These are phyloP conservation scores for Amphiura filiformis DNA, from an alignment of 35 echinoderm and acorn worm genomes.

Conservation along the genomic window DNA sequence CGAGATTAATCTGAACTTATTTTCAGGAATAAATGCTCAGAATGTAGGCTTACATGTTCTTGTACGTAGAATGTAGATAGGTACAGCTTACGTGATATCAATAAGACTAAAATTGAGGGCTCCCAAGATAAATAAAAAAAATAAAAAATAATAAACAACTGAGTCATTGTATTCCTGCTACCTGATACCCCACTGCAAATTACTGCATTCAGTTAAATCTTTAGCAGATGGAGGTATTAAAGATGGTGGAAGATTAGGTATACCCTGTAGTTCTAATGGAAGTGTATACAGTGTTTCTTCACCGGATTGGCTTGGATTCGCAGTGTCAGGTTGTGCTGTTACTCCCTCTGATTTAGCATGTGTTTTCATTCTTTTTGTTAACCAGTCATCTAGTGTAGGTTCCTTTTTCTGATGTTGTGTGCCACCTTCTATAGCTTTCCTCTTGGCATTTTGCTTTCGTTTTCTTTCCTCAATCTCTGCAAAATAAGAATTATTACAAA, in stretches of 20 bases:
- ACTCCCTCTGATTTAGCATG: slow-evolving; percentile 24
- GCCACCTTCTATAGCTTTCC: not conserved
- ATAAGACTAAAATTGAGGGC: not conserved
- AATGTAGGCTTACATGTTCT: too few relatives aligned
- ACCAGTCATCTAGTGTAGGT: slow-evolving; percentile 55
- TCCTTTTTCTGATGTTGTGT: slow-evolving; percentile 14
- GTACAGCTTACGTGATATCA: not conserved
- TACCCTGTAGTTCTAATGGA: slow-evolving; percentile 35
- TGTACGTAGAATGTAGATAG: too few relatives aligned
- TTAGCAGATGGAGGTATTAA: slow-evolving; percentile 48
- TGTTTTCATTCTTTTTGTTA: slow-evolving; percentile 43
- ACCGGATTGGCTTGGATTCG: too few relatives aligned
- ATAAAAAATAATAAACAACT: not conserved
- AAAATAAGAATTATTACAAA: too few relatives aligned
- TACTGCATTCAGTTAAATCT: not conserved
- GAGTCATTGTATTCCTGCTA: too few relatives aligned
- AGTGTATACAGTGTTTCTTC: slow-evolving; percentile 3
- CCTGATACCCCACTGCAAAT: slow-evolving; percentile 42
- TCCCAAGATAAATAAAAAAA: not conserved
- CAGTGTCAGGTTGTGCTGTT: not conserved
- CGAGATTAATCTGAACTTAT: too few relatives aligned
- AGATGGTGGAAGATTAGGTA: slow-evolving; percentile 64
- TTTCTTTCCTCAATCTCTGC: slow-evolving; percentile 51
- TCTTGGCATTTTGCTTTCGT: not conserved
- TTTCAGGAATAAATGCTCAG: too few relatives aligned